These are phyloP conservation scores for Pogona vitticeps DNA, from an alignment of 2,113 vertebrate species.

Conservation along the genomic window DNA sequence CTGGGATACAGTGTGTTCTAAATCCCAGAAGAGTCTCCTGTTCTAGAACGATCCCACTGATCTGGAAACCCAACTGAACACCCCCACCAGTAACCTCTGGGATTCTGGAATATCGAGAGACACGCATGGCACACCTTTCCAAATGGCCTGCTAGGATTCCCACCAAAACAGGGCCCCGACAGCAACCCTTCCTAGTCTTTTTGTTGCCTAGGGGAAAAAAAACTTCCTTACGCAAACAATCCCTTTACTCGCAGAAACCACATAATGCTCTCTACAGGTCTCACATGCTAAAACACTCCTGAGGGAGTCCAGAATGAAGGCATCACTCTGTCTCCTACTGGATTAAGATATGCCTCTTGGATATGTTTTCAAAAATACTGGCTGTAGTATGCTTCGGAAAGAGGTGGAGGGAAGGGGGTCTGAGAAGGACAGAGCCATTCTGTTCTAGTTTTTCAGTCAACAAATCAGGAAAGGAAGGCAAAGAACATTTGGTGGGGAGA, in stretches of 20 bases:
- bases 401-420: not conserved
- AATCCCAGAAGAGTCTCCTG: not conserved
- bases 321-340: not conserved
- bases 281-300: not conserved
- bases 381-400: not conserved
- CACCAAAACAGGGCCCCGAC: not conserved
- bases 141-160: not conserved
- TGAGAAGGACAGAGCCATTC: not conserved
- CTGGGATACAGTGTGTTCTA: conserved; percentile 11
- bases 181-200: not conserved
- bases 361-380: not conserved
- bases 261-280: not conserved
- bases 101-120: not conserved
- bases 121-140: not conserved
- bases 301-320: not conserved
- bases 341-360: not conserved
- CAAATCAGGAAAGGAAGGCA: not conserved
- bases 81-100: not conserved
- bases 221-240: not conserved
- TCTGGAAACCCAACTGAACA: not conserved
- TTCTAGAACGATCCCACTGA: conserved; percentile 4
- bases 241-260: not conserved
- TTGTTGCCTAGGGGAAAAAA: not conserved
- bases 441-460: not conserved
- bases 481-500: not conserved